Evolutionary conservation across 2,797 vertebrate species (phyloP).

Genomic region (Morus bassanus): DNA sequence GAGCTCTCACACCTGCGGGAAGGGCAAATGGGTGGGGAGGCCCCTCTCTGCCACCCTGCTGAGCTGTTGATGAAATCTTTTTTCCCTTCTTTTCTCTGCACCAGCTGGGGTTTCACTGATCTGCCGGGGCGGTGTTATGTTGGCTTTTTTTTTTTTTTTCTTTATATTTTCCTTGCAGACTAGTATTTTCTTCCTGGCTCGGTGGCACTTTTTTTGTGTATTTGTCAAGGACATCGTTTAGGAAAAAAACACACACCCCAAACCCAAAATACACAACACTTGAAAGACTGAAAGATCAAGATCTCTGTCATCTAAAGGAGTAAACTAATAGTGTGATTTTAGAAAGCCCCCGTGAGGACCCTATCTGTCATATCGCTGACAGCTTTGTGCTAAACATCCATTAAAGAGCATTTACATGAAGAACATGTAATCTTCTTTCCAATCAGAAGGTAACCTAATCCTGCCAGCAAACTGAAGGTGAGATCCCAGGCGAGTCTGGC

Average conservation of each 20-base stretch:
- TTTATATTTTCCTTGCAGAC: neutral
- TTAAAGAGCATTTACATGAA: slow-evolving; percentile 6
- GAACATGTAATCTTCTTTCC: neutral
- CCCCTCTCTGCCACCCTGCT: neutral
- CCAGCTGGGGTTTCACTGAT: neutral
- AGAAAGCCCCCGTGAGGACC: slow-evolving; percentile 13
- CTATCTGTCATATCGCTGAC: slow-evolving; percentile 29
- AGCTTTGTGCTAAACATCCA: slow-evolving; percentile 29
- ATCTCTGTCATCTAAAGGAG: slow-evolving; percentile 20
- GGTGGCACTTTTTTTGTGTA: neutral
- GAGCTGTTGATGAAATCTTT: neutral
- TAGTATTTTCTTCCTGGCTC: neutral
- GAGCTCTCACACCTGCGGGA: neutral
- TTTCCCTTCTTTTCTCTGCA: neutral
- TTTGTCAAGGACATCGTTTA: slow-evolving; percentile 11
- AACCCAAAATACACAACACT: neutral
- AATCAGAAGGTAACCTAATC: neutral
- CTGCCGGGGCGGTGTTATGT: too few species aligned
- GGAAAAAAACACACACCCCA: neutral
- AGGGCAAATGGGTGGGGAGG: neutral
- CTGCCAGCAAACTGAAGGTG: neutral
- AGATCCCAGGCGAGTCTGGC: accelerated
- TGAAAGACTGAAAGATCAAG: slow-evolving; percentile 44
- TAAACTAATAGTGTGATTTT: slow-evolving; percentile 38
- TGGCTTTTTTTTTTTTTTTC: too few species aligned